Evolutionary conservation across 2,888 invertebrate genomes (phyloP), one percentile per base, ranked within the genome.

Genomic region (Galerucella pusilla): DNA sequence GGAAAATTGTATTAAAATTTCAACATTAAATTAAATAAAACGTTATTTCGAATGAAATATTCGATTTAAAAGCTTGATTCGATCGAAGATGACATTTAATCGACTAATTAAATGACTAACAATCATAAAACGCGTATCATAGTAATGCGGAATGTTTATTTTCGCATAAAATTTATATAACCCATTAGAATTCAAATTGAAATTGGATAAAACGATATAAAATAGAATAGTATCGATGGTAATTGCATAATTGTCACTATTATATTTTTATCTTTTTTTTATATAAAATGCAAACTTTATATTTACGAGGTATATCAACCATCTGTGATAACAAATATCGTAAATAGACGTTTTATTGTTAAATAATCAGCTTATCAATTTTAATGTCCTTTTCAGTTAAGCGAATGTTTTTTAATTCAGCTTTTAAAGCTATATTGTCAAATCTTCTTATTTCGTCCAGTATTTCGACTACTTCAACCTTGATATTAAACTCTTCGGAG

Each of bases 201-300:
- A 57, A 57, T 57, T 57, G 57, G 10, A 57, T 57, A 16, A 57
- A 57, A 57, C 16, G 16, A 16, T 12, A 42, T 42, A 42, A 42
- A 7, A 42, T 42, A 42, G n/a, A 5, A 52, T 52, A 52, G 52
- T 52, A n/a, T n/a, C 16, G 57, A 16, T 10, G 9, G 20, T 11
- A 57, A 57, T 57, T 57, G 20, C 57, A 57, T 20, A 57, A 57
- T 57, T 57, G 20, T 57, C 57, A 57, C 20, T 57, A 16, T 57
- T 11, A 57, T 57, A 57, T 20, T 57, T 57, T 57, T 57, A 57
- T 0, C 16, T n/a, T 20, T 57, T 57, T 20, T 20, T 20, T 57
- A 12, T 49, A 49, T 45, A 54, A 20, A 20, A 52, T n/a, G 52
- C 52, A 52, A 42, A 42, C 35, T 49, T 14, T 49, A 49, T 49